Evolutionary conservation across 2,888 invertebrate species (phyloP), one percentile per base, ranked within the genome.

Genomic region (Lithophane leautieri): DNA sequence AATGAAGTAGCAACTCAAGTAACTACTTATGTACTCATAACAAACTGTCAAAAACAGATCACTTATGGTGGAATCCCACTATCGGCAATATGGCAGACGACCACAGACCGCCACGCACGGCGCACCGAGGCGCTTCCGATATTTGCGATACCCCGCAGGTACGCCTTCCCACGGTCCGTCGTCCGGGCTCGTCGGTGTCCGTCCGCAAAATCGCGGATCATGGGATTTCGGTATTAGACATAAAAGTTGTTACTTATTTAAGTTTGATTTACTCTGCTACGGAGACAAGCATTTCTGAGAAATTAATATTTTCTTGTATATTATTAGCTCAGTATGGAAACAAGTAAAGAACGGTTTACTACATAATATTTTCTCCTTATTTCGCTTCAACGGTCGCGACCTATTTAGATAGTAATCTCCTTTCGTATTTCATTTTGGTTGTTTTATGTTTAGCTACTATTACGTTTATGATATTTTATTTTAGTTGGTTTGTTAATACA

Each of bases 401-500:
- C 84, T 81, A 73, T 84, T 80, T 84, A 84, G 84, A 80, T 81
- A 47, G 52, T 68, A 50, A 84, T 70, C 84, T 73, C 58, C 3
- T 72, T 52, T 70, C 68, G 11, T 69, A 60, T 63, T 62, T 66
- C 60, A 19, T 72, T 56, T 70, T 34, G 47, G 9, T 42, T 60
- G 6, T 73, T 78, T 68, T 70, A 79, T 84, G 70, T 70, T 69
- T 44, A 63, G 68, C 12, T n/a, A n/a, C 28, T 56, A 28, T 63
- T 34, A 58, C 25, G 25, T 56, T 60, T 44, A 19, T 52, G 25
- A 34, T 47, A 16, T 73, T 63, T 81, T 52, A 25, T 52, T 80
- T 62, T 34, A 12, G 50, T 65, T 50, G 40, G 16, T 40, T 4
- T 44, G 28, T 7, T 60, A n/a, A 16, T n/a, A 42, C 7, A 58